Base-by-base conservation (phyloP, 2,797 vertebrate genomes). In the Chrysocyon brachyurus region DNA sequence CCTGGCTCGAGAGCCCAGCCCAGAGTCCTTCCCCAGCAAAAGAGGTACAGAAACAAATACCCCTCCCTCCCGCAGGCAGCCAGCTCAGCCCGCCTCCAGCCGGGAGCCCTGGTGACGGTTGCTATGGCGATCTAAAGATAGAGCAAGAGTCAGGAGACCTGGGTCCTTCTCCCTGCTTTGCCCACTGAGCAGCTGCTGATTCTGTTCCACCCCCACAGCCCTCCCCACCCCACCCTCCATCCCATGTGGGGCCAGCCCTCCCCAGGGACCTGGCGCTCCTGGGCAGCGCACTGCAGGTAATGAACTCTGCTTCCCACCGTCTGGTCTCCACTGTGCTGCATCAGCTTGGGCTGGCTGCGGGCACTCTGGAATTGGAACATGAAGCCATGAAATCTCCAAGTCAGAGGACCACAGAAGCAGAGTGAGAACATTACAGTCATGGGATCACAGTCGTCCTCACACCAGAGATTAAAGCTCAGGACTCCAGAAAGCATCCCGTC, bases 61-160 rank as follows among this genome's bases (percentile, higher is more conserved):
- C 93, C 82, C 96, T 75, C 93, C 95, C 78, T 94, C 70, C 85
- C 26, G 56, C 77, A 94, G 94, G 40, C 96, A 83, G 87, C 84
- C 46, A 59, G 70, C 89, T 87, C 82, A 77, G 93, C 89, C 26
- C 0, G 24, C 97, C 91, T 87, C 95, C 88, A 84, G 96, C 93
- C 78, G 2, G 1, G 92, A 85, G 56, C 96, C 96, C 97, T 97
- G 95, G 95, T 2, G 72, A 98, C 72, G 0, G 98, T 98, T 98
- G 97, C 98, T 95, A 98, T 97, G 97, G 94, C 95, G 82, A 97
- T 89, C 96, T 98, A 97, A 98, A 98, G 97, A 97, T 97, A 97
- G 92, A 97, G 97, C 85, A 68, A 90, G 95, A 97, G 84, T 90
- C 93, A 63, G 89, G 97, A 96, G 95, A 95, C 97, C 96, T 97